A percentile compares a stretch with the other conserved stretches of the same genome.
Conservation (phyloP, 2,113 vertebrate genomes). For the Chloebia gouldiae region DNA sequence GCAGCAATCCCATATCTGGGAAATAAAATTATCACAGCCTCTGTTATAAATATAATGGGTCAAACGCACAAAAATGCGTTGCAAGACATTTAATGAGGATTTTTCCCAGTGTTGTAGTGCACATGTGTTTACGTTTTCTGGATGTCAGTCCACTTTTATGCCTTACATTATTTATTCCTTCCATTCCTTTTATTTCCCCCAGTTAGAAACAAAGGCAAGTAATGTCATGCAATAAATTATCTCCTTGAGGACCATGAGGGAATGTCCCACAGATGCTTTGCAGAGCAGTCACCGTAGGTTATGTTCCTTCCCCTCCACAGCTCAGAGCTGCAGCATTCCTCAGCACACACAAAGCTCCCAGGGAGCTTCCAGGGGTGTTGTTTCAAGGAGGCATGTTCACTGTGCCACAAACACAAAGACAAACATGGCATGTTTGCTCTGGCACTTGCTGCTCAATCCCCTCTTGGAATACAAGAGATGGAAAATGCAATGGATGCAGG, state of each 20-base stretch:
- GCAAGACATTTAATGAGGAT: background rate
- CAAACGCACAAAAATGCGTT: background rate
- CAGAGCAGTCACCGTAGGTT: fast-evolving
- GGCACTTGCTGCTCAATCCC: background rate
- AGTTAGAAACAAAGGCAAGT: background rate
- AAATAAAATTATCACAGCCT: background rate
- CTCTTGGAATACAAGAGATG: background rate
- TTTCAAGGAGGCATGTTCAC: background rate
- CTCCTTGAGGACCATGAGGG: background rate
- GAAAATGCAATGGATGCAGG: fast-evolving
- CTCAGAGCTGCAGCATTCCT: background rate
- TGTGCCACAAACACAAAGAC: background rate
- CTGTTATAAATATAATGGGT: background rate
- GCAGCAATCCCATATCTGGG: background rate
- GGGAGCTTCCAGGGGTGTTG: background rate
- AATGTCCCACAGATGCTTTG: background rate
- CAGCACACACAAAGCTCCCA: background rate
- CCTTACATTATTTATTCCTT: background rate
- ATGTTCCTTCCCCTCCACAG: background rate
- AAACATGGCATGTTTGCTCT: fast-evolving
- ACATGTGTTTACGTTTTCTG: background rate
- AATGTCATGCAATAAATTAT: background rate
- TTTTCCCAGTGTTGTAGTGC: background rate
- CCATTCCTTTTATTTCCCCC: background rate
- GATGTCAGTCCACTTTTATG: background rate